These are phyloP conservation scores for Dexiosoma caninum DNA, from an alignment of 2,888 invertebrate species.

Conservation along the genomic window DNA sequence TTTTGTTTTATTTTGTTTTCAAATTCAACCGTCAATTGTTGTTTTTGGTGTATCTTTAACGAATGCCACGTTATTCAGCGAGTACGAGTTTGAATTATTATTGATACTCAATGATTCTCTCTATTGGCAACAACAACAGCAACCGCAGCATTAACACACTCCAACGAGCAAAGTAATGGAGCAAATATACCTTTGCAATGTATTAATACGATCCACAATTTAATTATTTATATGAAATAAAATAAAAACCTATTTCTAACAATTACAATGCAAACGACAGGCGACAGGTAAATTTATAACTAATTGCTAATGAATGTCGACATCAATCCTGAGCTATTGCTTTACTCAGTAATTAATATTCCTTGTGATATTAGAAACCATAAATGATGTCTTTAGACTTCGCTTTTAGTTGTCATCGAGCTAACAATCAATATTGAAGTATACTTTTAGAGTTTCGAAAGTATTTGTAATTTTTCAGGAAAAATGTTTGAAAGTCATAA, in stretches of 20 bases:
- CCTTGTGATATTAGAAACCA: too few species aligned
- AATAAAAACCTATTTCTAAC: neutral
- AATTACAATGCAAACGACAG: constrained; percentile 9
- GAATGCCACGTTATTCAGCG: constrained; percentile 62
- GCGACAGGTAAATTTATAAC: neutral
- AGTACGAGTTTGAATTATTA: constrained; percentile 24
- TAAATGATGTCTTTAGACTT: too few species aligned
- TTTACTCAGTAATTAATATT: too few species aligned
- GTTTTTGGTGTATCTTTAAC: constrained; percentile 26
- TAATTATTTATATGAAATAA: neutral
- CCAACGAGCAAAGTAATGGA: constrained; percentile 43
- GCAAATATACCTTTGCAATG: constrained; percentile 12
- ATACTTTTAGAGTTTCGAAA: too few species aligned
- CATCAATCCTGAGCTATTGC: too few species aligned
- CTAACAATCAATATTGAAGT: too few species aligned
- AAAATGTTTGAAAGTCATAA: too few species aligned
- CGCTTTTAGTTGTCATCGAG: too few species aligned
- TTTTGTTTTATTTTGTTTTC: constrained; percentile 25
- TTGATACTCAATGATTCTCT: neutral
- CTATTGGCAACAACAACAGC: neutral
- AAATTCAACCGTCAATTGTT: constrained; percentile 37
- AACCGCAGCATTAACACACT: constrained; percentile 1
- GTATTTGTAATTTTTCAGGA: too few species aligned
- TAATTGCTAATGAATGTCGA: too few species aligned
- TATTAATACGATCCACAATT: constrained; percentile 32